phyloP scores from a whole-genome alignment of 2,113 vertebrate genomes.

The Catagonus wagneri region DNA sequence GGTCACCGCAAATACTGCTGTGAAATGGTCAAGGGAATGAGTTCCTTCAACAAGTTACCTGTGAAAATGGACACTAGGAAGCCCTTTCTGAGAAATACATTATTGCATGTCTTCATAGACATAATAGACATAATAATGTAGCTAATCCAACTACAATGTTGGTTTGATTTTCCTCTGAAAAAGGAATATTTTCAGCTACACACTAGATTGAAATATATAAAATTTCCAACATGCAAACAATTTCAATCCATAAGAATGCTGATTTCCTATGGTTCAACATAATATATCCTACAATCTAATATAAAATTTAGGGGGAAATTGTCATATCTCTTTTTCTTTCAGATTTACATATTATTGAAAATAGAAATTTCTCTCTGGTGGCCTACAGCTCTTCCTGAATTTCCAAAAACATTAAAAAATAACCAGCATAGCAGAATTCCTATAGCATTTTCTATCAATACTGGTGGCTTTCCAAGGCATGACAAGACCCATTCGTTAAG shows the following conservation, averaged over 20 bases:
- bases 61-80: neutral
- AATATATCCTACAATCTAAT: neutral
- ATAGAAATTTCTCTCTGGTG: neutral
- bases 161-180: conserved; percentile 5
- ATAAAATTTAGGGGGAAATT: neutral
- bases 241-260: neutral
- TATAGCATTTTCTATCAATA: neutral
- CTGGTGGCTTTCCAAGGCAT: neutral
- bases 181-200: neutral
- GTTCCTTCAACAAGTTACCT: neutral
- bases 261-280: neutral
- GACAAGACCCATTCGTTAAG: neutral
- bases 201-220: neutral
- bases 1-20: conserved; percentile 33
- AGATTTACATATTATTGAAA: conserved; percentile 17
- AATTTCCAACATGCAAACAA: conserved; percentile 53
- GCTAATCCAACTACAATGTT: neutral
- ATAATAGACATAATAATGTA: no score
- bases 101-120: neutral
- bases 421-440: neutral
- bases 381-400: neutral
- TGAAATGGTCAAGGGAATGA: neutral
- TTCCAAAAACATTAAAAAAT: neutral
- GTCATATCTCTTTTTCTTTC: neutral
- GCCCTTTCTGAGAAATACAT: neutral